Evolutionary conservation across 2,113 vertebrate genomes (phyloP).

Genomic region (Tragelaphus strepsiceros): DNA sequence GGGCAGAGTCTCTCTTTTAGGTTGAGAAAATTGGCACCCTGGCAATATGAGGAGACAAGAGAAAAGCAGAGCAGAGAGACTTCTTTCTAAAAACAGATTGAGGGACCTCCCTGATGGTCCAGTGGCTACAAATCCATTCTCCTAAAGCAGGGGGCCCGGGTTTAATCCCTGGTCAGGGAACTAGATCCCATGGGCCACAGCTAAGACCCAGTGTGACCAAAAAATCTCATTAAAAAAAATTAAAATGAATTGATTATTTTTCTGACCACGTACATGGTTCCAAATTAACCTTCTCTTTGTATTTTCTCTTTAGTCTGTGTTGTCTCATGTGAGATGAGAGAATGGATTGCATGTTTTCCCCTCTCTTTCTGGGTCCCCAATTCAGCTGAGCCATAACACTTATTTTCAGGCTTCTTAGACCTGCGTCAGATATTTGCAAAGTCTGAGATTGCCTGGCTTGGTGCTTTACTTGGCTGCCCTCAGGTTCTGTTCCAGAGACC

Average conservation of each 20-base stretch:
- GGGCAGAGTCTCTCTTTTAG: background rate
- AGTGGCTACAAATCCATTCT: background rate
- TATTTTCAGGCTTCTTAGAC: background rate
- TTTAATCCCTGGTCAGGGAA: background rate
- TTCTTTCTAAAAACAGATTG: background rate
- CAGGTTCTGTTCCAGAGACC: background rate
- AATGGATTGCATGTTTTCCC: background rate
- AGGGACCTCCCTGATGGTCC: background rate
- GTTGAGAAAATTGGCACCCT: background rate
- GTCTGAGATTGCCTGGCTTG: background rate
- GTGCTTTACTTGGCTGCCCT: slow-evolving; percentile 22
- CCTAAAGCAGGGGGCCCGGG: rapidly evolving
- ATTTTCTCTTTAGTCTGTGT: background rate
- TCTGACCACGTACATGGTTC: background rate
- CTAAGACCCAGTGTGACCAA: background rate
- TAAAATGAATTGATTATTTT: background rate
- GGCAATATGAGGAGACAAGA: background rate
- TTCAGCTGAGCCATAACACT: background rate
- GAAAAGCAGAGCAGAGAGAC: background rate
- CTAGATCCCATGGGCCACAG: background rate
- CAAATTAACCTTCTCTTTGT: background rate
- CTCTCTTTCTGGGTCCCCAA: background rate
- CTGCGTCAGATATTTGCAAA: background rate
- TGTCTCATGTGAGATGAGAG: background rate
- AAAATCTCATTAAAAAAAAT: background rate